These are phyloP conservation scores for Drosophila siamana DNA, from an alignment of 2,888 invertebrate species.

Conservation along the genomic window DNA sequence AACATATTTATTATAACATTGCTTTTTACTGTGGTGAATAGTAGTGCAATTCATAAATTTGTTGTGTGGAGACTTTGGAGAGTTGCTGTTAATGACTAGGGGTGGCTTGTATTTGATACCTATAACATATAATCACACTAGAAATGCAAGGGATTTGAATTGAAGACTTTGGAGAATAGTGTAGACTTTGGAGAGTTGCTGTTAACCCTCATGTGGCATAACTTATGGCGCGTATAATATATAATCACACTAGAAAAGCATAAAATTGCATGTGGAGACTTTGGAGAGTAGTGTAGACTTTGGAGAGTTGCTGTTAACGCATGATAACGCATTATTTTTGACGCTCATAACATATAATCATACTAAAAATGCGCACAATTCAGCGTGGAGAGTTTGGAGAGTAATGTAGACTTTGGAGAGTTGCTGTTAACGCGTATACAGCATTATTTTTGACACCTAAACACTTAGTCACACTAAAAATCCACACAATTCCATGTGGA, in stretches of 20 bases:
- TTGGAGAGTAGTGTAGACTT: conserved; percentile 5
- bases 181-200: conserved; percentile 1
- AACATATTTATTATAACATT: no score
- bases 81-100: neutral
- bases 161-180: neutral
- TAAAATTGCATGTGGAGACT: neutral
- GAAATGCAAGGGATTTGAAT: neutral
- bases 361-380: neutral
- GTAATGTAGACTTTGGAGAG: neutral
- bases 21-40: no score
- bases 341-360: neutral
- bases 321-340: no score
- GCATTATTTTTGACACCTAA: no score
- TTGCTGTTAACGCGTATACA: neutral
- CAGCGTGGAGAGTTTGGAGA: no score
- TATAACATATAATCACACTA: no score
- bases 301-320: neutral
- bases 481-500: neutral
- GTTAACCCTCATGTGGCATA: no score
- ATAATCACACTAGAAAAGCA: no score
- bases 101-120: no score
- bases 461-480: no score
- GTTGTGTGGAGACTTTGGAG: neutral
- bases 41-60: neutral
- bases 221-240: no score